Base-by-base conservation (phyloP, 2,888 invertebrate genomes). In the Pyrochroa serraticornis region DNA sequence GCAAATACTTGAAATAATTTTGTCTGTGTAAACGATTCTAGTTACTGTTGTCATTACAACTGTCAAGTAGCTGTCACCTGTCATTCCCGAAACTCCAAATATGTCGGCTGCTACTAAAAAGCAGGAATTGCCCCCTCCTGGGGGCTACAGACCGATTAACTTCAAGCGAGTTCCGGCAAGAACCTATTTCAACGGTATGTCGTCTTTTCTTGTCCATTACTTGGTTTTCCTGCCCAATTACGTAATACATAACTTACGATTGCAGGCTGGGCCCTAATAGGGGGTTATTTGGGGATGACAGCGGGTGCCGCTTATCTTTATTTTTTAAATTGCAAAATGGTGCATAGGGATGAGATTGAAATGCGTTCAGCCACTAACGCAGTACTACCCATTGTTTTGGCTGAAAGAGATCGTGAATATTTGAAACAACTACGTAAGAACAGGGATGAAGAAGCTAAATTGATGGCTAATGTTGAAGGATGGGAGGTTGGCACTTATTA, bases 61-160 rank as follows among this genome's bases (percentile, higher is more conserved):
- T 13, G 35, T 22, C 46, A 46, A 7, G 34, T n/a, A 22, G 31
- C 6, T 57, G 41, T 42, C 51, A 46, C 30, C 12, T 47, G 31
- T 43, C 35, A 2, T 8, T 39, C n/a, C n/a, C n/a, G n/a, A n/a
- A 13, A 36, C n/a, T 10, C 33, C 41, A 36, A 53, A 42, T 36
- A 58, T 80, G 79, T 69, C 76, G 8, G 56, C 79, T 61, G 61
- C 71, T 49, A 63, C 79, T 7, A 66, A 79, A 39, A 82, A 80
- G 74, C 97, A 97, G 81, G 97, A 97, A 81, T 84, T 97, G 85
- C 97, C 97, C 73, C 97, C 97, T 61, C 80, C 85, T 51, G 96
- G 96, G 75, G 97, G 97, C 67, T 97, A 95, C 78, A 84, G 85
- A 64, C 85, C 90, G 12, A 90, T 96, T 64, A 84, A 84, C 42